Conservation (phyloP, 2,888 invertebrate genomes). For the Plagodis dolabraria region DNA sequence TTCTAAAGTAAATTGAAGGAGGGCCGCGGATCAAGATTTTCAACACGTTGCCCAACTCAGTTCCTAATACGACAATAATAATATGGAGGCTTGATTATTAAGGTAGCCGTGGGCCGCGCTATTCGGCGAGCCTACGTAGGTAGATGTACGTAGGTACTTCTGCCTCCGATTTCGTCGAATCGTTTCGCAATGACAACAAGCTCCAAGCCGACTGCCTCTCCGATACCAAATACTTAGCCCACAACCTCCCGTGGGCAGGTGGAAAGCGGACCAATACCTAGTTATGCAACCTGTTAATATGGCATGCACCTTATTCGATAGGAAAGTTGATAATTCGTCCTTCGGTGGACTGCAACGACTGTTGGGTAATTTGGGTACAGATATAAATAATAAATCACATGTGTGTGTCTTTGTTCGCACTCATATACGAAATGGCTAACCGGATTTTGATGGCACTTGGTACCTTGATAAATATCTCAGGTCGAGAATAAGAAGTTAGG, state of each 20-base stretch:
- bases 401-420: no score
- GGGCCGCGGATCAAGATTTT: conserved; percentile 13
- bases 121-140: conserved; percentile 64
- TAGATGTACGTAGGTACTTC: conserved; percentile 23
- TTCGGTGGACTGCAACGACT: conserved; percentile 44
- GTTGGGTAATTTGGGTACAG: conserved; percentile 31
- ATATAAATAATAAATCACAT: not conserved
- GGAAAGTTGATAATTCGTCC: conserved; percentile 64
- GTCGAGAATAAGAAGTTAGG: no score
- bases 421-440: no score
- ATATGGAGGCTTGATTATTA: conserved; percentile 53
- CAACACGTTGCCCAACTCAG: conserved; percentile 33
- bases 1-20: conserved; percentile 6
- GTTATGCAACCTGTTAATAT: conserved; percentile 72
- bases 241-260: conserved; percentile 75
- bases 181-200: conserved; percentile 70
- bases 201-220: conserved; percentile 51
- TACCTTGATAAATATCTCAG: no score
- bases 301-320: conserved; percentile 67
- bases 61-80: conserved; percentile 40
- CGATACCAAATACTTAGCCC: conserved; percentile 74
- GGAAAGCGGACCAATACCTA: conserved; percentile 71
- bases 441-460: no score
- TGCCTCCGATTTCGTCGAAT: conserved; percentile 55
- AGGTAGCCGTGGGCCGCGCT: conserved; percentile 55